These are phyloP conservation scores for Sisor rabdophorus DNA, from an alignment of 2,113 vertebrate genomes.

Conservation along the genomic window DNA sequence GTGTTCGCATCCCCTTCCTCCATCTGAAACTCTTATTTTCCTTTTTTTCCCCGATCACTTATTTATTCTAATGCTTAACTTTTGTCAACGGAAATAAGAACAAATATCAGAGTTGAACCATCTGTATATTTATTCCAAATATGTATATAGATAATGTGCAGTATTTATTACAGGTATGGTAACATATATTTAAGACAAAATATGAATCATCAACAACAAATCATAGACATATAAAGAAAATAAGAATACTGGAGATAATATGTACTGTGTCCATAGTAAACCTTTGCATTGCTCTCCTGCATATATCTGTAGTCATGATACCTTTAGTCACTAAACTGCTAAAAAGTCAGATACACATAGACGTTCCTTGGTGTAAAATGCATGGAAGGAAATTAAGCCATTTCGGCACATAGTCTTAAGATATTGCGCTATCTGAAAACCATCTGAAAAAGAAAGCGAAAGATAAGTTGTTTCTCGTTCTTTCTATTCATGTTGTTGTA, in stretches of 20 bases:
- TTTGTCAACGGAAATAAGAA: constrained; percentile 44
- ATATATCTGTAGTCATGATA: constrained; percentile 33
- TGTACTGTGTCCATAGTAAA: constrained; percentile 38
- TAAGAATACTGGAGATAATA: constrained; percentile 43
- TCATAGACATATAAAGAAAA: constrained; percentile 53
- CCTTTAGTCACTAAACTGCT: constrained; percentile 40
- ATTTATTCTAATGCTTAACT: constrained; percentile 35
- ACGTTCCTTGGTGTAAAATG: constrained; percentile 46
- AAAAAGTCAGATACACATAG: constrained; percentile 35
- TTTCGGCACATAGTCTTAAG: constrained; percentile 40
- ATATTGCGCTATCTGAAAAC: constrained; percentile 24
- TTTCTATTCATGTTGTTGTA: constrained; percentile 8
- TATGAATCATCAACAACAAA: constrained; percentile 45
- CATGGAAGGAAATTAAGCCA: constrained; percentile 48
- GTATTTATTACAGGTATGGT: constrained; percentile 66
- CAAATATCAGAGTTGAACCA: constrained; percentile 52
- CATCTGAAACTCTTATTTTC: constrained; percentile 13
- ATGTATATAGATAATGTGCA: constrained; percentile 70
- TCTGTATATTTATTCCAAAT: constrained; percentile 69
- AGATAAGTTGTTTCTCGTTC: neutral
- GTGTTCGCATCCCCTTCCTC: constrained; percentile 13
- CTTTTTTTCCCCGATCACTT: constrained; percentile 18
- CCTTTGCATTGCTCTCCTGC: constrained; percentile 42
- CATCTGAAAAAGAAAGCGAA: neutral
- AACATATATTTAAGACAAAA: constrained; percentile 57